Percentiles rank a stretch among this genome's conserved stretches.
phyloP scores from a whole-genome alignment of 2,888 invertebrate genomes.

The Campoletis raptor region DNA sequence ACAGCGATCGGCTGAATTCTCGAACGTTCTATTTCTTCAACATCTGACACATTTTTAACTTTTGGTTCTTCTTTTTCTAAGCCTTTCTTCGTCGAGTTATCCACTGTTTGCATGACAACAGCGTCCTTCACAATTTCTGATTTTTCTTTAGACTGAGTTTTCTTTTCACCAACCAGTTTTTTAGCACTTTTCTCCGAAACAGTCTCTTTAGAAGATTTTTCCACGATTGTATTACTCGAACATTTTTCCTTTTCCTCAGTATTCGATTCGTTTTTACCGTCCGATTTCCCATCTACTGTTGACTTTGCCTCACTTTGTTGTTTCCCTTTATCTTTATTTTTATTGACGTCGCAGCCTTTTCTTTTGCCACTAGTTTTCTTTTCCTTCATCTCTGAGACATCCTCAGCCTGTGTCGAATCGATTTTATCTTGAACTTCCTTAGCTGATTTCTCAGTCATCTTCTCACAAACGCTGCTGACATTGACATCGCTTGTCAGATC shows the following conservation, averaged over 20 bases:
- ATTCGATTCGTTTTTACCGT: not conserved
- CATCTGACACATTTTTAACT: conserved; percentile 67
- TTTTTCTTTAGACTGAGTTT: not conserved
- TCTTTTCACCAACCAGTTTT: not conserved
- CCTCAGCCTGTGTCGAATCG: conserved; percentile 28
- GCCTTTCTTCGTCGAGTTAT: conserved; percentile 40
- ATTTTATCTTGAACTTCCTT: conserved; percentile 64
- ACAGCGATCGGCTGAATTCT: conserved; percentile 72
- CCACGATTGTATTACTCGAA: not conserved
- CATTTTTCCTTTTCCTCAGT: not conserved
- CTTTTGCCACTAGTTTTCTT: conserved; percentile 51
- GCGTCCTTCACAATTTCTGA: not conserved
- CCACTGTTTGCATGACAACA: not conserved
- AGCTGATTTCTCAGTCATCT: conserved; percentile 54
- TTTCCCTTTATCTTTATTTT: conserved; percentile 43
- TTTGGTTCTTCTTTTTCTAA: conserved; percentile 31
- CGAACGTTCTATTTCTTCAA: conserved; percentile 70
- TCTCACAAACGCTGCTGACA: conserved; percentile 32
- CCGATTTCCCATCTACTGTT: conserved; percentile 21
- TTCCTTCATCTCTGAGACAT: conserved; percentile 24
- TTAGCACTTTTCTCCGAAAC: not conserved
- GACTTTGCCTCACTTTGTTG: not conserved
- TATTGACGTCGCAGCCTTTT: conserved; percentile 18
- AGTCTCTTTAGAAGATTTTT: not conserved
- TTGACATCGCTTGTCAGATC: not conserved